Evolutionary conservation across 2,797 vertebrate species (phyloP), one percentile per base, ranked within the genome.

Genomic region (Gymnothorax reevesii): DNA sequence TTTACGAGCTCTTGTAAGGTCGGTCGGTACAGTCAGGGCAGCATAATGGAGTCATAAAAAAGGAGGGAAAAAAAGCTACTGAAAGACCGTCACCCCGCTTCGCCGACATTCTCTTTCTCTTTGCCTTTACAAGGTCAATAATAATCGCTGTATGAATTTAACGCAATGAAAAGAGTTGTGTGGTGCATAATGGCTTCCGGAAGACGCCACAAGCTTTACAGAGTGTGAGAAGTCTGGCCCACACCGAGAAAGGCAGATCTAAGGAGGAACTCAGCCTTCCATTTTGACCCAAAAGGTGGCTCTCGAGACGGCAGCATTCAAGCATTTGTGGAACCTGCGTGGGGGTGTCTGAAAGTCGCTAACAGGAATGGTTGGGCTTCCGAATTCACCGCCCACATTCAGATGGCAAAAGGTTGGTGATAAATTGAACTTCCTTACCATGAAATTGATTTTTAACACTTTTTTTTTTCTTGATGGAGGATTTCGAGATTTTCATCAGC

Each of bases 11-110:
- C 77, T 87, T 66, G 12, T 84, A 75, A 80, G 87, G 86, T 89
- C 80, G 85, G 83, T 57, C 69, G 82, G 83, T 88, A 60, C 82
- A 80, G 87, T 85, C 86, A 71, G 8, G 57, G 77, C 75, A 64
- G 54, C 52, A 87, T 90, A 92, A 91, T 86, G 87, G 89, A 90
- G 86, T 89, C 89, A 84, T 87, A 87, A 83, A 91, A 85, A 20
- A 57, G 80, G 82, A 83, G 27, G 10, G 55, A 4, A 60, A 10
- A 71, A 22, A 17, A 57, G 15, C 57, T 25, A 83, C 69, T 62
- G 66, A 79, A 15, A 71, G 27, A 20, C 59, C 49, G 3, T 20
- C 7, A 17, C n/a, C 52, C 25, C 20, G 2, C 52, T 55, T 75
- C n/a, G 22, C 71, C 75, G 59, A 3, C 5, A 13, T 17, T 22